Evolutionary conservation across 64 coral and sea anemone species (phyloP).

Genomic region (Montipora foliosa): DNA sequence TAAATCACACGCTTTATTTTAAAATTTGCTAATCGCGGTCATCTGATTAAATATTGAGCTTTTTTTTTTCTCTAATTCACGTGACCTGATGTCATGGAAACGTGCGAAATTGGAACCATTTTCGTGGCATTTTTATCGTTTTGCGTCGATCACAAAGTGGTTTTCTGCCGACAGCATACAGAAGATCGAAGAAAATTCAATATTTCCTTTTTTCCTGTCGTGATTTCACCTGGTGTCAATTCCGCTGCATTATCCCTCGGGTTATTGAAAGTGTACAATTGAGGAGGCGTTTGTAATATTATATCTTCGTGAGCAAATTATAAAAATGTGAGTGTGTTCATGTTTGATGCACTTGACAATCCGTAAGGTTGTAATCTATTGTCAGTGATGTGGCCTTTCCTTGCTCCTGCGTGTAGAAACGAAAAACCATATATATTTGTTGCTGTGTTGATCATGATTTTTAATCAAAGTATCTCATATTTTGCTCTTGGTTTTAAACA

Average conservation of each 20-base stretch:
- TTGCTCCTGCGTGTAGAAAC: background rate
- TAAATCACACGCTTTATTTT: too few relatives aligned
- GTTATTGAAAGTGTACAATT: background rate
- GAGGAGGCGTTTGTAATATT: background rate
- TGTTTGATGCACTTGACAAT: background rate
- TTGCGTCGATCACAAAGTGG: background rate
- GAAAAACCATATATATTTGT: background rate
- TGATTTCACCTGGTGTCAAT: slow-evolving; percentile 10
- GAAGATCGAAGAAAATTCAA: too few relatives aligned
- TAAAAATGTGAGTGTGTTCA: background rate
- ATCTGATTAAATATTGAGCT: too few relatives aligned
- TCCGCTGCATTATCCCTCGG: background rate
- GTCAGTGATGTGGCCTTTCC: background rate
- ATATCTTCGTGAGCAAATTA: background rate
- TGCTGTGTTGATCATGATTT: background rate
- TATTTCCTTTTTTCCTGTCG: background rate
- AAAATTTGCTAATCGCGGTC: too few relatives aligned
- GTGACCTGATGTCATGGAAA: slow-evolving; percentile 35
- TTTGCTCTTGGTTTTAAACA: background rate
- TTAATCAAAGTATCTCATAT: background rate
- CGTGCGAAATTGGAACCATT: background rate
- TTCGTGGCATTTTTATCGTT: background rate
- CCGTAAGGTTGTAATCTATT: background rate
- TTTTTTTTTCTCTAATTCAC: background rate
- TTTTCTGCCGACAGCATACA: too few relatives aligned